Base-by-base conservation (phyloP, 2,888 invertebrate species). In the Leptogaster cylindrica region DNA sequence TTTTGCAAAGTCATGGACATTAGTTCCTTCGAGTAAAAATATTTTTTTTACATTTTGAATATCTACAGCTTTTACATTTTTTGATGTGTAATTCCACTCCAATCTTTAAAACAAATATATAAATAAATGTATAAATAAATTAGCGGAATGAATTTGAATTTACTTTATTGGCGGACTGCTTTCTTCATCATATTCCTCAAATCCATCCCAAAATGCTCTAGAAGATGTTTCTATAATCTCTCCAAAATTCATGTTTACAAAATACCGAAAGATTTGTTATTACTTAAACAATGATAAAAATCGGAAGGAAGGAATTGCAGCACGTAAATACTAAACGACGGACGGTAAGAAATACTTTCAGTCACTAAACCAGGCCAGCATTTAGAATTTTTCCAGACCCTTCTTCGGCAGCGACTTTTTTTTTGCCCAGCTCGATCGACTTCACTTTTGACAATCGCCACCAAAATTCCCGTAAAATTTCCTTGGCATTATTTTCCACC, bases 151-250 rank as follows among this genome's bases (percentile, higher is more conserved):
- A 18, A 39, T 6, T 5, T n/a, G n/a, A n/a, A 41, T 14, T 3
- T 44, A 61, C 61, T 61, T 27, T n/a, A 44, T 27, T 7, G 44
- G 61, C 16, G 27, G 44, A 8, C 28, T 8, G n/a, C 4, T 16
- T 55, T 78, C 77, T n/a, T 67, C 69, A 14, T 66, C 64, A 23
- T 69, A 66, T 46, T 81, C 81, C 14, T 79, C 79, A 25, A 78
- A 78, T 36, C 78, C 81, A 71, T 81, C 80, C 79, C 79, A 80
- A 66, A 81, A 80, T 0, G 80, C 80, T n/a, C 80, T 74, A 2
- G 80, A 80, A 0, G 77, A 76, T 0, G 81, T 80, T 44, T 80
- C 78, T 39, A 78, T 75, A 23, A 80, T 67, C 73, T 80, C 80
- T 5, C 80, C 80, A 72, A 80, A 80, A 55, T 77, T 76, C 70